Evolutionary conservation across 2,888 invertebrate genomes (phyloP).

Genomic region (Orthosia gothica): DNA sequence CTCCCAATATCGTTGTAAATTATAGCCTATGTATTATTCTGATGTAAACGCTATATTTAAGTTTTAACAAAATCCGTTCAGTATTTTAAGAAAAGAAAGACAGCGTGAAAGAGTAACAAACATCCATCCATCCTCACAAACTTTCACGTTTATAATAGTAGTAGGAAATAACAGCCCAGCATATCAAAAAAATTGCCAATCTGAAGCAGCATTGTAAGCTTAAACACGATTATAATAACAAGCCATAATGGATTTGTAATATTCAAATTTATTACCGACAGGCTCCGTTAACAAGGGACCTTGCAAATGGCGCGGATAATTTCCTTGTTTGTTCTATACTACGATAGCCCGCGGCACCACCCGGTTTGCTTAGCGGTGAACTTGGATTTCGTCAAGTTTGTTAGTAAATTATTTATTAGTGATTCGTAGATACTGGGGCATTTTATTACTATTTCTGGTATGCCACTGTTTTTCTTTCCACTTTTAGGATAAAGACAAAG

Average conservation of each 20-base stretch:
- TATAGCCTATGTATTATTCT: too few relatives aligned
- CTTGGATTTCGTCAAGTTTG: slow-evolving; percentile 27
- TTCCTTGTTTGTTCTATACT: slow-evolving; percentile 53
- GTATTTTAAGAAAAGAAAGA: too few relatives aligned
- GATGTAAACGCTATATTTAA: too few relatives aligned
- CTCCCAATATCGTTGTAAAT: too few relatives aligned
- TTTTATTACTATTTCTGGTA: background rate
- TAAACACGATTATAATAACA: slow-evolving; percentile 57
- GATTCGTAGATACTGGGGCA: background rate
- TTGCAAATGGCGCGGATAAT: slow-evolving; percentile 56
- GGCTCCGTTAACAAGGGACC: slow-evolving; percentile 47
- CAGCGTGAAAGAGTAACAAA: too few relatives aligned
- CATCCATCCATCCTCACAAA: too few relatives aligned
- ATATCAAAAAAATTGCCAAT: slow-evolving; percentile 43
- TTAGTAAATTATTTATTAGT: slow-evolving; percentile 17
- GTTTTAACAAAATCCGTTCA: too few relatives aligned
- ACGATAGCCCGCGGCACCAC: slow-evolving; percentile 11
- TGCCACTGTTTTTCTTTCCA: too few relatives aligned
- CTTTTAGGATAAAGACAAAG: too few relatives aligned
- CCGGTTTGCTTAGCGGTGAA: slow-evolving; percentile 9
- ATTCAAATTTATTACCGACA: slow-evolving; percentile 61
- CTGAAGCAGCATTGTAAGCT: slow-evolving; percentile 38
- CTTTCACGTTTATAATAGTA: too few relatives aligned
- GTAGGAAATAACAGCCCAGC: slow-evolving; percentile 8
- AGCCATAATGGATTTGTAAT: slow-evolving; percentile 61